Percentiles rank a stretch among this genome's conserved stretches.
These are phyloP conservation scores for Geopemphigus sp. DNA, from an alignment of 1,140 invertebrate species.

Conservation along the genomic window DNA sequence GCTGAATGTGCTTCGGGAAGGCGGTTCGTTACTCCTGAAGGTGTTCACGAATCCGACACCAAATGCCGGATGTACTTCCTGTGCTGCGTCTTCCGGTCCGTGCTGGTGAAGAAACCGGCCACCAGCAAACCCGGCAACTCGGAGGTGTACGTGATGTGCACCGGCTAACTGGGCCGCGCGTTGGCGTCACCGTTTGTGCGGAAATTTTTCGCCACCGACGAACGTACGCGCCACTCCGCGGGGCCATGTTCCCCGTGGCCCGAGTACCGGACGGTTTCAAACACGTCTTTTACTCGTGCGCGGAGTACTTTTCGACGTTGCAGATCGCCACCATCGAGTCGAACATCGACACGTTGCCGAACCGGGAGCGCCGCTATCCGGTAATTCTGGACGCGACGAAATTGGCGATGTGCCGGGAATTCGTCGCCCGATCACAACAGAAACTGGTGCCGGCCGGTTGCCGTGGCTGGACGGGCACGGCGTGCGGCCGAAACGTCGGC, in stretches of 20 bases:
- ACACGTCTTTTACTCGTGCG: neutral
- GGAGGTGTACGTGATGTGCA: conserved; percentile 77
- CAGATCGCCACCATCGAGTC: neutral
- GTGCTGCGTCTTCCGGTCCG: too few species aligned
- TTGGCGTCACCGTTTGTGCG: too few species aligned
- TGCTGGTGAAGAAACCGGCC: too few species aligned
- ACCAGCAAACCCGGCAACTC: too few species aligned
- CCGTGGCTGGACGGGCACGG: too few species aligned
- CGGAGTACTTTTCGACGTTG: too few species aligned
- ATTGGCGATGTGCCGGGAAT: neutral
- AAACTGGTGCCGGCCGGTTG: neutral
- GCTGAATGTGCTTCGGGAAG: conserved; percentile 62
- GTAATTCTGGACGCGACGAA: neutral
- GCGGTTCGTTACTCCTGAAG: conserved; percentile 84
- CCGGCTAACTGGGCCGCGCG: conserved; percentile 86
- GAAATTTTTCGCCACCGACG: too few species aligned
- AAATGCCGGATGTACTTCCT: too few species aligned
- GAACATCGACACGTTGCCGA: neutral
- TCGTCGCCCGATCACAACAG: neutral
- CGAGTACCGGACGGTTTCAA: conserved; percentile 58
- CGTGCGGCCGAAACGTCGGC: neutral
- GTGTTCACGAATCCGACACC: conserved; percentile 83
- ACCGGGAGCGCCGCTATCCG: neutral
- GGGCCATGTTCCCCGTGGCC: too few species aligned
- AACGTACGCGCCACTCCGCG: too few species aligned